Conservation (phyloP, 2,113 vertebrate species). For the Mormyrus lacerda region DNA sequence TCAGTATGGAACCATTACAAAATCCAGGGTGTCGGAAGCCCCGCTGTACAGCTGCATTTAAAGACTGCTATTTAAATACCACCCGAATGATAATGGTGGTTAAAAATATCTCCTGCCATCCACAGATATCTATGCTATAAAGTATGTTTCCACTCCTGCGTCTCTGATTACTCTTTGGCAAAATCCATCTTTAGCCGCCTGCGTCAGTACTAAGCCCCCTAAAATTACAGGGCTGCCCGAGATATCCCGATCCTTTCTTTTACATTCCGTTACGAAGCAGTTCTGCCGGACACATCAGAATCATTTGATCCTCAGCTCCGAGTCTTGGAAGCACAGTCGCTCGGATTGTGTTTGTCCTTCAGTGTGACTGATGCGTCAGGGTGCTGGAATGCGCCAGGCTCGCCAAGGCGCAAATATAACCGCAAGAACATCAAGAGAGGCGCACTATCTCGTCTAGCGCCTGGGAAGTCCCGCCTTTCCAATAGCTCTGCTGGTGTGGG, state of each 20-base stretch:
- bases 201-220: conserved; percentile 54
- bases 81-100: conserved; percentile 54
- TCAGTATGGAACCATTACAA: not conserved
- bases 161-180: conserved; percentile 32
- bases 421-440: not conserved
- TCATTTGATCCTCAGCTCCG: not conserved
- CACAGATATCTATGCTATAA: conserved; percentile 45
- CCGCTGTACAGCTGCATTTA: conserved; percentile 87
- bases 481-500: not conserved
- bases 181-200: conserved; percentile 41
- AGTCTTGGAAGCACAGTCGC: not conserved
- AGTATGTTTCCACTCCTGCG: conserved; percentile 47
- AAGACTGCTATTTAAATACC: conserved; percentile 71
- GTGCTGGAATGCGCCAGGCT: conserved; percentile 5
- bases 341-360: not conserved
- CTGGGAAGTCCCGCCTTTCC: not conserved
- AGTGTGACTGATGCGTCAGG: not conserved
- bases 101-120: conserved; percentile 72
- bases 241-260: conserved; percentile 40
- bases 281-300: not conserved
- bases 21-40: conserved; percentile 70
- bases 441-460: not conserved
- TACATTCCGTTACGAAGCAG: conserved; percentile 8
- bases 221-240: conserved; percentile 53
- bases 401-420: not conserved